Conservation (phyloP, 2,797 vertebrate species). For the Cuculus canorus region DNA sequence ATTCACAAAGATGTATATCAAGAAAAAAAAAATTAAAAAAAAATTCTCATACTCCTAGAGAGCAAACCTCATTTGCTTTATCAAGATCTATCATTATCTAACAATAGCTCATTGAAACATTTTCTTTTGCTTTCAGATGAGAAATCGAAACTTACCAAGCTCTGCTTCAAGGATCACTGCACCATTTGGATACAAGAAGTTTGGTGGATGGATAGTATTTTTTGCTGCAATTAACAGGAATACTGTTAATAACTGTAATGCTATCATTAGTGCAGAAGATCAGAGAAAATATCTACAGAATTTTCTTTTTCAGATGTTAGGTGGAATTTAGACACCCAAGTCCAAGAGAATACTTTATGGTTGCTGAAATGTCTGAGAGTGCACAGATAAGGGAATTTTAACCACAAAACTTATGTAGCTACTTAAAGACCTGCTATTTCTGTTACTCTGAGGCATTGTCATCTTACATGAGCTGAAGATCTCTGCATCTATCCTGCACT, state of each 20-base stretch:
- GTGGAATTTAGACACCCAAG: neutral
- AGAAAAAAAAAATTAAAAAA: neutral
- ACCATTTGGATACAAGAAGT: conserved; percentile 70
- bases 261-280: neutral
- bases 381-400: neutral
- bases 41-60: neutral
- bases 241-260: neutral
- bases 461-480: neutral
- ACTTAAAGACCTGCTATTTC: neutral
- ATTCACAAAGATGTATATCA: neutral
- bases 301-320: neutral
- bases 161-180: conserved; percentile 67
- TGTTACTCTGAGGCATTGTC: neutral
- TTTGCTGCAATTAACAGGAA: conserved; percentile 66
- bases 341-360: neutral
- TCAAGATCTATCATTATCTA: neutral
- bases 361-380: neutral
- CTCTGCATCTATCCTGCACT: neutral
- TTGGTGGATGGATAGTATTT: conserved; percentile 65
- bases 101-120: neutral
- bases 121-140: neutral
- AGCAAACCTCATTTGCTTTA: neutral
- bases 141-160: conserved; percentile 72
- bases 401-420: neutral
- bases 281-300: neutral